Conservation (phyloP, 2,888 invertebrate species). For the Cosmia pyralina region DNA sequence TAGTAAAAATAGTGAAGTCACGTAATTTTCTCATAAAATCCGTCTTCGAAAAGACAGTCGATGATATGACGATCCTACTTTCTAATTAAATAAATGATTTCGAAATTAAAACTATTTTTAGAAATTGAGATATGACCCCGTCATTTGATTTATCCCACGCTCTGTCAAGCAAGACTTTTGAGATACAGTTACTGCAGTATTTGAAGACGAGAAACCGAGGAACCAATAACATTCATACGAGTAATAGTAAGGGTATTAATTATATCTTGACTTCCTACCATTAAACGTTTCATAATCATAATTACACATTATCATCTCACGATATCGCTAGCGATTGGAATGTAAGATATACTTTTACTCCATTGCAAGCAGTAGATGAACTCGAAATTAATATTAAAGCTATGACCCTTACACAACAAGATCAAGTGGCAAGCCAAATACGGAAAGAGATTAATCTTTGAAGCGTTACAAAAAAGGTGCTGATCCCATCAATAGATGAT, state of each 20-base stretch:
- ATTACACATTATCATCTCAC: slow-evolving; percentile 41
- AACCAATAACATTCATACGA: slow-evolving; percentile 9
- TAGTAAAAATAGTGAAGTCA: slow-evolving; percentile 48
- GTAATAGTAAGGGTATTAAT: slow-evolving; percentile 38
- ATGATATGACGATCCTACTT: slow-evolving; percentile 45
- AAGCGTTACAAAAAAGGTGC: slow-evolving; percentile 44
- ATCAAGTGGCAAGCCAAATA: slow-evolving; percentile 42
- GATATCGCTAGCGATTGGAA: slow-evolving; percentile 46
- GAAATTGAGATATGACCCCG: slow-evolving; percentile 28
- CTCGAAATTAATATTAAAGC: slow-evolving; percentile 28
- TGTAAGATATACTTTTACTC: slow-evolving; percentile 43
- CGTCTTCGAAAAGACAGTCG: slow-evolving; percentile 30
- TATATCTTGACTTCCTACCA: slow-evolving; percentile 23
- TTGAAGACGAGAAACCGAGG: slow-evolving; percentile 8
- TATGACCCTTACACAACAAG: slow-evolving; percentile 42
- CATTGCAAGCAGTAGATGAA: slow-evolving; percentile 14
- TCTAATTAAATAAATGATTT: slow-evolving; percentile 52
- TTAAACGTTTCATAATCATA: slow-evolving; percentile 45
- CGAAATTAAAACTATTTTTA: slow-evolving; percentile 33
- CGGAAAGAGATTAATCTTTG: slow-evolving; percentile 49
- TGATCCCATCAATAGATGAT: slow-evolving; percentile 47
- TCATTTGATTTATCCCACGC: slow-evolving; percentile 41
- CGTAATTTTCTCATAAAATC: slow-evolving; percentile 47
- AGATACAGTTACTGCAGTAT: slow-evolving; percentile 13
- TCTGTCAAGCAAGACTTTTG: slow-evolving; percentile 15